Evolutionary conservation across 2,888 invertebrate species (phyloP).

Genomic region (Apoda limacodes): DNA sequence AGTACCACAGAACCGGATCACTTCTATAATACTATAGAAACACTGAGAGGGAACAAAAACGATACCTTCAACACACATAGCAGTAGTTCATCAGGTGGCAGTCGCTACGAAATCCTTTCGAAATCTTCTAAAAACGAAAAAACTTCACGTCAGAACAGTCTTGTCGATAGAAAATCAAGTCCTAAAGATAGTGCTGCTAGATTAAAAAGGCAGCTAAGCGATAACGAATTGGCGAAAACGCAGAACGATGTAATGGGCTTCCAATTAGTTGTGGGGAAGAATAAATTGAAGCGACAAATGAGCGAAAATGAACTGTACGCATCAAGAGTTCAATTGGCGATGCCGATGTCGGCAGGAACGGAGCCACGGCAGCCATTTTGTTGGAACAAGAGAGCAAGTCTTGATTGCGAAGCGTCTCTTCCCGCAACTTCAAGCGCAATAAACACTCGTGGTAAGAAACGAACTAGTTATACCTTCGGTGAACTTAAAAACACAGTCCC

Average conservation of each 20-base stretch:
- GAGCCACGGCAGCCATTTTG: slow-evolving; percentile 48
- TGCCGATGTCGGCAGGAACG: slow-evolving; percentile 65
- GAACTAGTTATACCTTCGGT: slow-evolving; percentile 52
- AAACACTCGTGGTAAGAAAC: slow-evolving; percentile 24
- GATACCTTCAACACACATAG: slow-evolving; percentile 36
- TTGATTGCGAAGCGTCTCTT: slow-evolving; percentile 38
- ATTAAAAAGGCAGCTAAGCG: slow-evolving; percentile 47
- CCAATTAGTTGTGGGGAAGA: slow-evolving; percentile 51
- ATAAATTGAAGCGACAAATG: slow-evolving; percentile 51
- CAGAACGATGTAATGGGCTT: slow-evolving; percentile 37
- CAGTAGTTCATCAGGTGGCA: slow-evolving; percentile 46
- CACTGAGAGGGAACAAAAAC: slow-evolving; percentile 32
- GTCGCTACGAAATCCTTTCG: slow-evolving; percentile 29
- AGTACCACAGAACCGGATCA: slow-evolving; percentile 45
- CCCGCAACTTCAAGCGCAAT: slow-evolving; percentile 18
- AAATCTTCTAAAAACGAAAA: slow-evolving; percentile 23
- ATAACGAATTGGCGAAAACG: slow-evolving; percentile 35
- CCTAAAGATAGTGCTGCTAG: slow-evolving; percentile 28
- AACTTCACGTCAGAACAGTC: slow-evolving; percentile 44
- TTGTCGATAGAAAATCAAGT: slow-evolving; percentile 37
- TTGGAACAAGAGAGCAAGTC: slow-evolving; percentile 44
- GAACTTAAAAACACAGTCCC: slow-evolving; percentile 59
- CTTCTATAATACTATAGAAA: slow-evolving; percentile 53
- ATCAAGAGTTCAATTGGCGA: slow-evolving; percentile 44
- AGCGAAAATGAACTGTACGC: slow-evolving; percentile 53